These are phyloP conservation scores for Fabriciana adippe DNA, from an alignment of 2,888 invertebrate species.

Conservation along the genomic window DNA sequence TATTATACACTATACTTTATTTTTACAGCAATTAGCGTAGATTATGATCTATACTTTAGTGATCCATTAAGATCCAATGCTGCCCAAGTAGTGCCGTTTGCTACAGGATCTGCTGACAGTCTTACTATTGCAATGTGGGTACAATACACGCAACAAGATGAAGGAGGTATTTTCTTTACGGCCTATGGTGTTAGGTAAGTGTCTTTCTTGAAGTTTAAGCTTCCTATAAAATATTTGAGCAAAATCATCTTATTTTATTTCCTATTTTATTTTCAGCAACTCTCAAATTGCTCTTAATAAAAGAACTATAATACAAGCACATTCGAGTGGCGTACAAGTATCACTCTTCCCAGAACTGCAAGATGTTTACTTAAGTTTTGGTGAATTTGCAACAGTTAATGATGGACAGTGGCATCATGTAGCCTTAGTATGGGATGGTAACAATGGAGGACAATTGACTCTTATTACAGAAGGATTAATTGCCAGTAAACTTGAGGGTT, in stretches of 20 bases:
- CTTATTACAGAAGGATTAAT: conserved; percentile 97
- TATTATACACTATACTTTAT: conserved; percentile 20
- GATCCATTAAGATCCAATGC: conserved; percentile 95
- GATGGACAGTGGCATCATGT: conserved; percentile 99
- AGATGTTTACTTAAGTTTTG: conserved; percentile 94
- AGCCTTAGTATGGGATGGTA: conserved; percentile 96
- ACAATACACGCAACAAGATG: conserved; percentile 94
- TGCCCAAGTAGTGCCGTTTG: conserved; percentile 95
- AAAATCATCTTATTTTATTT: background rate
- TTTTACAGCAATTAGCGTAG: conserved; percentile 95
- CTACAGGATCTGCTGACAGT: conserved; percentile 88
- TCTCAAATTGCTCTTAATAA: conserved; percentile 89
- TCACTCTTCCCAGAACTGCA: conserved; percentile 93
- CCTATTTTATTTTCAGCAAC: conserved; percentile 80
- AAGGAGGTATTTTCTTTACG: conserved; percentile 96
- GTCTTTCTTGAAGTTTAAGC: background rate
- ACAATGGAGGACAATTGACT: conserved; percentile 91
- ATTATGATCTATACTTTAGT: conserved; percentile 98
- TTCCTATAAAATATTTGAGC: background rate
- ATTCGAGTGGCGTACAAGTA: conserved; percentile 95
- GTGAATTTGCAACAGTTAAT: conserved; percentile 95
- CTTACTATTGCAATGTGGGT: conserved; percentile 98
- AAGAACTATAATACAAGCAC: conserved; percentile 93
- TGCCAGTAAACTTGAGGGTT: conserved; percentile 95
- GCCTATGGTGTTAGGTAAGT: conserved; percentile 92